Percentiles rank a stretch among this genome's conserved stretches.
phyloP scores from a whole-genome alignment of 2,888 invertebrate species.

The Hydriomena furcata region DNA sequence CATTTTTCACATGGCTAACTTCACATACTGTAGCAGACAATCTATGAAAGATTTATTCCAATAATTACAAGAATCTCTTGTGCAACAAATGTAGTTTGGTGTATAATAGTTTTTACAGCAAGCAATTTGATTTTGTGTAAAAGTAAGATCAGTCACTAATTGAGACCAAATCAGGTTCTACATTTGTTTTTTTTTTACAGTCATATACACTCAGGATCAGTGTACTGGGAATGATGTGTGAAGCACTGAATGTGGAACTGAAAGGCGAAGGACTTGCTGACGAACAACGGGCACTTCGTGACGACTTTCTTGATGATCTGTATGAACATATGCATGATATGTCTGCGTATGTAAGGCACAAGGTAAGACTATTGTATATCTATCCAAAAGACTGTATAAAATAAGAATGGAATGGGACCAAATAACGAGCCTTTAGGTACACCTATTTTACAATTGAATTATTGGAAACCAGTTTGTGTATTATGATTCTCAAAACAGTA shows the following conservation, averaged over 20 bases:
- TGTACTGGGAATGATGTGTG: conserved; percentile 92
- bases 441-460: background rate
- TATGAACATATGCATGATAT: conserved; percentile 93
- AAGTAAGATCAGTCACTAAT: too few relatives aligned
- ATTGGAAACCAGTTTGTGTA: background rate
- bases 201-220: conserved; percentile 90
- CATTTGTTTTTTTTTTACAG: conserved; percentile 67
- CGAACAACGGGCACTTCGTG: conserved; percentile 86
- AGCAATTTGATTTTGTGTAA: too few relatives aligned
- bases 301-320: conserved; percentile 91
- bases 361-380: conserved; percentile 70
- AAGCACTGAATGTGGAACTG: conserved; percentile 88
- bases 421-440: background rate
- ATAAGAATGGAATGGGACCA: background rate
- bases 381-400: background rate
- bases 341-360: conserved; percentile 93
- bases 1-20: too few relatives aligned
- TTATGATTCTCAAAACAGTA: background rate
- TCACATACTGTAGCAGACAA: too few relatives aligned
- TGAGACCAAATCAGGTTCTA: too few relatives aligned
- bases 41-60: too few relatives aligned
- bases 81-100: too few relatives aligned
- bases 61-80: too few relatives aligned
- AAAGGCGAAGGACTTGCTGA: conserved; percentile 88
- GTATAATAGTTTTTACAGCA: too few relatives aligned